Percentiles rank a stretch among this genome's conserved stretches.
These are phyloP conservation scores for Lasioglossum marginatum DNA, from an alignment of 2,888 invertebrate genomes.

Conservation along the genomic window DNA sequence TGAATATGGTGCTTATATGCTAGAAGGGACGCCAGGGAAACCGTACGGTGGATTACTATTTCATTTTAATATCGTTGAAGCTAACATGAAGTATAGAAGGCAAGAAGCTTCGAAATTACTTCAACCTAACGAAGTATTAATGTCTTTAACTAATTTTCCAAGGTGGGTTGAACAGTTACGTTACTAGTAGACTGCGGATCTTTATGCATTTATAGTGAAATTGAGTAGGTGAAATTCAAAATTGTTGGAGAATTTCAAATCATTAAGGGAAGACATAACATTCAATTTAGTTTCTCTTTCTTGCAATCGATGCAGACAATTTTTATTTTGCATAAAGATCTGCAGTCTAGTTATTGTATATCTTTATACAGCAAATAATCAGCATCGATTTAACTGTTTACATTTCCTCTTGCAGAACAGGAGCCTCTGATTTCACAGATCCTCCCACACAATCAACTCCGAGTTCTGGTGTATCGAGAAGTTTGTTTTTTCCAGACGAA, in stretches of 20 bases:
- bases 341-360: not conserved
- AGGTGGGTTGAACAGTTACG: constrained; percentile 86
- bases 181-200: not conserved
- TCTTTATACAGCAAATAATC: constrained; percentile 9
- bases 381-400: constrained; percentile 9
- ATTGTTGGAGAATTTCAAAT: too few relatives aligned
- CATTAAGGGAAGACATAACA: too few relatives aligned
- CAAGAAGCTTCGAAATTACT: constrained; percentile 93
- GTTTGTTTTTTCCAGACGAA: constrained; percentile 97
- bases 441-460: constrained; percentile 91
- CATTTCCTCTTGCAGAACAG: constrained; percentile 88
- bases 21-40: constrained; percentile 99
- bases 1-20: constrained; percentile 99
- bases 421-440: constrained; percentile 94
- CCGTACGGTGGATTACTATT: constrained; percentile 97
- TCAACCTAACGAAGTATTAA: constrained; percentile 91
- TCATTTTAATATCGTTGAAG: constrained; percentile 99
- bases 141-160: constrained; percentile 97
- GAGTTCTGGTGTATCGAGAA: constrained; percentile 91
- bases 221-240: too few relatives aligned
- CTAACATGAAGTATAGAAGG: constrained; percentile 96
- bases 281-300: too few relatives aligned
- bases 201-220: too few relatives aligned
- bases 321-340: too few relatives aligned
- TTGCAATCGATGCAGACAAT: too few relatives aligned